Percentiles rank a stretch among this genome's conserved stretches.
These are phyloP conservation scores for Tadarida brasiliensis DNA, from an alignment of 2,797 vertebrate species.

Conservation along the genomic window DNA sequence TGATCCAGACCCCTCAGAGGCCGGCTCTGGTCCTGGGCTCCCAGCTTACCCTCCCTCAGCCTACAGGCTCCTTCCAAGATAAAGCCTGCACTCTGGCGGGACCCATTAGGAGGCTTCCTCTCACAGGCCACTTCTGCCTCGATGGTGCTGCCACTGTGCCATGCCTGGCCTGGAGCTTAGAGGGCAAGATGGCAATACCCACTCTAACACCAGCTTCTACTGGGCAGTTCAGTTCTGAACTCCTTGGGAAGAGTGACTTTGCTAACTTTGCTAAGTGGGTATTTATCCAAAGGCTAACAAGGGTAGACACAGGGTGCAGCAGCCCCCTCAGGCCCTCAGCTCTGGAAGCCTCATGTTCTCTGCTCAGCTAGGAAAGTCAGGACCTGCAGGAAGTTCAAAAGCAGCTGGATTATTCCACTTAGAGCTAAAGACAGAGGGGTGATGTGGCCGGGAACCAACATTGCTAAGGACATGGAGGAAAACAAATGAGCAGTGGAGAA, in stretches of 20 bases:
- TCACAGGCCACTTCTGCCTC: slow-evolving; percentile 91
- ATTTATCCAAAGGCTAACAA: not conserved
- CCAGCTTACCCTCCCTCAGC: not conserved
- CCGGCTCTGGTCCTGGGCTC: not conserved
- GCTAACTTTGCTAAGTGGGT: not conserved
- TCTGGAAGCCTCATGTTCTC: not conserved
- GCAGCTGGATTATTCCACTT: not conserved
- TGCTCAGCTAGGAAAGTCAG: not conserved
- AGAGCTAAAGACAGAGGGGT: not conserved
- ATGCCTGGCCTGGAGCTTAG: slow-evolving; percentile 91
- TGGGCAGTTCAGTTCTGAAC: slow-evolving; percentile 88
- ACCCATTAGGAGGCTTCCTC: not conserved
- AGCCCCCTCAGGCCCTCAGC: not conserved
- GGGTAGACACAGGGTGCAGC: not conserved
- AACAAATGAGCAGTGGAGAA: not conserved
- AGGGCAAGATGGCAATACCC: slow-evolving; percentile 86
- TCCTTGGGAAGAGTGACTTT: not conserved
- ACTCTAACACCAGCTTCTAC: slow-evolving; percentile 87
- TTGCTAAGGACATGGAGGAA: not conserved
- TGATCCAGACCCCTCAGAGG: not conserved
- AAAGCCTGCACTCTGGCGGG: not conserved
- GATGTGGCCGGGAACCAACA: not conserved
- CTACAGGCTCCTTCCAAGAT: not conserved
- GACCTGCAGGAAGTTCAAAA: not conserved
- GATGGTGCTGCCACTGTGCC: slow-evolving; percentile 82